Percentiles rank a stretch among this genome's conserved stretches.
Evolutionary conservation across 2,797 vertebrate species (phyloP).

Genomic region (Sylvia borin): DNA sequence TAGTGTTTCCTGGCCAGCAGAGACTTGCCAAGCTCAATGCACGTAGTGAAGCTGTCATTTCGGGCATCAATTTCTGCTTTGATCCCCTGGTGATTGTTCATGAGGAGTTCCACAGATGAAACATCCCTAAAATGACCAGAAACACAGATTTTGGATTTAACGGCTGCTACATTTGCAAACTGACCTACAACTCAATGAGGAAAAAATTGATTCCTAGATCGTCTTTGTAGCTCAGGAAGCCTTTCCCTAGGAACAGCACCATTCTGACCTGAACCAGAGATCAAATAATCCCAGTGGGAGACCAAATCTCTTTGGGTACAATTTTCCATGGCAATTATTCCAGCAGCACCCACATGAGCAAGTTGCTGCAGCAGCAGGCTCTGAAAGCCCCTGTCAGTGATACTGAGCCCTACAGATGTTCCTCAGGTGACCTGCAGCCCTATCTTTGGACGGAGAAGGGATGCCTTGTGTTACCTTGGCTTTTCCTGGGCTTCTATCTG

Average conservation of each 20-base stretch:
- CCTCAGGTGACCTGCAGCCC: not conserved
- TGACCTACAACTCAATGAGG: not conserved
- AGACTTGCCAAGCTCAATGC: slow-evolving; percentile 95
- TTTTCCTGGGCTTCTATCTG: slow-evolving; percentile 96
- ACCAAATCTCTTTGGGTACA: not conserved
- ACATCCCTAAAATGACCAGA: slow-evolving; percentile 84
- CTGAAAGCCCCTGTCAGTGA: not conserved
- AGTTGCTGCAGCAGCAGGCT: not conserved
- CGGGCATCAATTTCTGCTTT: slow-evolving; percentile 97
- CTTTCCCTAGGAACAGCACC: not conserved
- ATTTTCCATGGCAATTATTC: not conserved
- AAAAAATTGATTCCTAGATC: not conserved
- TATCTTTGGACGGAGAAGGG: not conserved
- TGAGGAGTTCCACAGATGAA: slow-evolving; percentile 95
- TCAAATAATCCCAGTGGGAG: not conserved
- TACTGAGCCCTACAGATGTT: not conserved
- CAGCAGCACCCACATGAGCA: not conserved
- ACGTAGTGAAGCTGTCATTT: slow-evolving; percentile 94
- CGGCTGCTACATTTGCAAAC: not conserved
- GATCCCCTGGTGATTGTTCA: slow-evolving; percentile 98
- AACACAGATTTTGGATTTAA: not conserved
- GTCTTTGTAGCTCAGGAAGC: not conserved
- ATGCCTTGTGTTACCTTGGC: slow-evolving; percentile 81
- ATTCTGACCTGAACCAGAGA: not conserved
- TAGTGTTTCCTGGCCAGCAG: slow-evolving; percentile 94